Conservation (phyloP, 2,888 invertebrate genomes). For the Pollenia amentaria region DNA sequence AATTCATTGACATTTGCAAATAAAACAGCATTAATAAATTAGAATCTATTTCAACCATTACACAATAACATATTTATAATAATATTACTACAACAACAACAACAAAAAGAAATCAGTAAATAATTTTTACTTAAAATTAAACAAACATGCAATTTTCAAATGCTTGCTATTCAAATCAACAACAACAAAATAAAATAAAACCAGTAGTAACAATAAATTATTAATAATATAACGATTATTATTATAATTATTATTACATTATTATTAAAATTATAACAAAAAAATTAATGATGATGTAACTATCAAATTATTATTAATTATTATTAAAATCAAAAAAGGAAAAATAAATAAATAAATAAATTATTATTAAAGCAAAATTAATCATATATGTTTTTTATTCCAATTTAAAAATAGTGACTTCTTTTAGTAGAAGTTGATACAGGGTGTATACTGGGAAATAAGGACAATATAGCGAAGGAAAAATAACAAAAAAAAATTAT, state of each 20-base stretch:
- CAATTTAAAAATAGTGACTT: neutral
- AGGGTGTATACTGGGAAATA: too few species aligned
- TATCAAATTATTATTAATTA: slow-evolving; percentile 69
- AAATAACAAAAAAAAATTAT: too few species aligned
- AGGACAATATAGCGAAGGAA: too few species aligned
- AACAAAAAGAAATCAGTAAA: slow-evolving; percentile 27
- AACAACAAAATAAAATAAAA: slow-evolving; percentile 38
- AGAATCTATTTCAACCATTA: slow-evolving; percentile 43
- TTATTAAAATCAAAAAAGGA: slow-evolving; percentile 57
- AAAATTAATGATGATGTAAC: slow-evolving; percentile 50
- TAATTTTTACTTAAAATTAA: slow-evolving; percentile 57
- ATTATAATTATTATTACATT: slow-evolving; percentile 51
- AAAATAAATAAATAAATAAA: slow-evolving; percentile 64
- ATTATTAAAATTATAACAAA: slow-evolving; percentile 46
- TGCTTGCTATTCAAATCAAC: slow-evolving; percentile 66
- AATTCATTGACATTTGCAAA: slow-evolving; percentile 24
- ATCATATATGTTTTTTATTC: slow-evolving; percentile 3
- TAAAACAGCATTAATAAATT: neutral
- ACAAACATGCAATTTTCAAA: slow-evolving; percentile 54
- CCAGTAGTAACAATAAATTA: slow-evolving; percentile 68
- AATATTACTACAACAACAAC: slow-evolving; percentile 28
- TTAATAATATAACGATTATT: slow-evolving; percentile 67
- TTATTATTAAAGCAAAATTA: slow-evolving; percentile 67
- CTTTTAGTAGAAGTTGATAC: too few species aligned
- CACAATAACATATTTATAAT: slow-evolving; percentile 44